Conservation (phyloP, 2,797 vertebrate genomes). For the Trematomus bernacchii region DNA sequence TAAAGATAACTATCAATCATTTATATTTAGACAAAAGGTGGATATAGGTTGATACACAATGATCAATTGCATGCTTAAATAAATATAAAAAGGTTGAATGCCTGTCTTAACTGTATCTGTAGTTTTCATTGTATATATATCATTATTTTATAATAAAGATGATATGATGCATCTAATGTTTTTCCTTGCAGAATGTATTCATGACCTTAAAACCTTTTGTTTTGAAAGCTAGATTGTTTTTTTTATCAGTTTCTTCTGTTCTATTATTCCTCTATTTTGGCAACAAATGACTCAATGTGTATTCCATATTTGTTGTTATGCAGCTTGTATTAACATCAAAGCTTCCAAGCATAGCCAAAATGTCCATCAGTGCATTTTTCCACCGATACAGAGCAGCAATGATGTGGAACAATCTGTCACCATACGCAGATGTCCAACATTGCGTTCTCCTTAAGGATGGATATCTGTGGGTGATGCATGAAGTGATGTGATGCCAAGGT, state of each 20-base stretch:
- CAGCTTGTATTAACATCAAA: neutral
- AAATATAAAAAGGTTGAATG: neutral
- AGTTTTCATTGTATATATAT: neutral
- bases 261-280: neutral
- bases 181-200: neutral
- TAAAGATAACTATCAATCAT: neutral
- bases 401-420: neutral
- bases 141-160: neutral
- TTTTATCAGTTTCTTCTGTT: neutral
- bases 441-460: too few species aligned
- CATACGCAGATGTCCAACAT: neutral
- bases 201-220: neutral
- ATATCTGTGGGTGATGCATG: neutral
- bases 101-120: neutral
- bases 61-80: neutral
- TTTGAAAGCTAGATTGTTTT: neutral
- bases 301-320: neutral
- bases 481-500: neutral
- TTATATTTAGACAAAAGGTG: neutral
- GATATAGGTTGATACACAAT: neutral
- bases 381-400: neutral
- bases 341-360: neutral
- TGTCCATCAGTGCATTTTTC: neutral
- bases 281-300: neutral
- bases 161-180: neutral